Conservation (phyloP, 2,888 invertebrate species). For the Drosophila bunnanda region DNA sequence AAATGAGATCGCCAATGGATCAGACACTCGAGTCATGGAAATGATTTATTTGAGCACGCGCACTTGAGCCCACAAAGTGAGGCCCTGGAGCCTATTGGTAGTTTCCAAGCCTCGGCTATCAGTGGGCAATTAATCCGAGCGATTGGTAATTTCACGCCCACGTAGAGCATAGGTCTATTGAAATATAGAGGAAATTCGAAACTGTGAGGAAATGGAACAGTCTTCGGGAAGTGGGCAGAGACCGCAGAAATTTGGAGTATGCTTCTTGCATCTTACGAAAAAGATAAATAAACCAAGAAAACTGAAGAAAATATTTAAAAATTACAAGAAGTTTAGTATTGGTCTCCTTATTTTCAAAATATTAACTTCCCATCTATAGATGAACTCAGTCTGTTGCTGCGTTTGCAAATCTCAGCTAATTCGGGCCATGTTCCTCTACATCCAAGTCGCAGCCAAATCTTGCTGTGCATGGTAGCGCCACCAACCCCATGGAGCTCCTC, state of each 20-base stretch:
- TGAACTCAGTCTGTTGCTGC: background rate
- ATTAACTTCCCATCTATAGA: background rate
- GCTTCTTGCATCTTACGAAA: background rate
- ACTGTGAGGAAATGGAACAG: no score
- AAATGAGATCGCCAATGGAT: conserved; percentile 75
- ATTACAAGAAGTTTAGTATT: background rate
- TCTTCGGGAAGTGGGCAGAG: background rate
- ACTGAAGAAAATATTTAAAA: background rate
- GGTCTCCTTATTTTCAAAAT: no score
- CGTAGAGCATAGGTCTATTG: conserved; percentile 26
- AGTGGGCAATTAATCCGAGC: conserved; percentile 68
- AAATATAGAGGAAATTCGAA: conserved; percentile 9
- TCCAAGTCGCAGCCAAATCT: conserved; percentile 5
- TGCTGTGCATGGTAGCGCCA: conserved; percentile 11
- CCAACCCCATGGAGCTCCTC: background rate
- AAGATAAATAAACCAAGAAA: no score
- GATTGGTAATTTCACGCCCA: conserved; percentile 75
- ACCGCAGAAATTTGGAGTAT: background rate
- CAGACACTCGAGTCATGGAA: conserved; percentile 60
- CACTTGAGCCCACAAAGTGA: conserved; percentile 50
- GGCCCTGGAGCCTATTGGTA: conserved; percentile 16
- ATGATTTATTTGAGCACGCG: conserved; percentile 84
- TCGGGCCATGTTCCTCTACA: background rate
- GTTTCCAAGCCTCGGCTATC: conserved; percentile 56
- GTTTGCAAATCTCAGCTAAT: conserved; percentile 8